Evolutionary conservation across 23 tunicate genomes (phyloP), one percentile per base, ranked within the genome.

Genomic region (Ciona savignyi): DNA sequence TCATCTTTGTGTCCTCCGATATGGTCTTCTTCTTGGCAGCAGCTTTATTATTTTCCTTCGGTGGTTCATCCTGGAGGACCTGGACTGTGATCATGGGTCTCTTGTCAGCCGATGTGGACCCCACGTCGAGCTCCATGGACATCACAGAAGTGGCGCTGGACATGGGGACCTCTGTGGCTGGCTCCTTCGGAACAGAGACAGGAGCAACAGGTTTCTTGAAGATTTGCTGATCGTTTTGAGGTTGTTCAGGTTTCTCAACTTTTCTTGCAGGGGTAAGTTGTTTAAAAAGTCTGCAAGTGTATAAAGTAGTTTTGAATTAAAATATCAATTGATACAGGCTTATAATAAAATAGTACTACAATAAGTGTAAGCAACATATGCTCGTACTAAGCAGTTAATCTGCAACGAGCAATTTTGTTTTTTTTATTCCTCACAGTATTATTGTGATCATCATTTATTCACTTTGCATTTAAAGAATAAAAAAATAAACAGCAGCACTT

Each of bases 1-100:
- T 80, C 76, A 85, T 80, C 62, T 91, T 91, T 25, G 97, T 91
- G 22, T 76, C 70, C 67, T 91, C 97, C 0, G 97, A 91, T 15
- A 91, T 91, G 0, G 97, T 91, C 34, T 76, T 85, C 76, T 91
- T 91, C 33, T 85, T 78, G 23, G 62, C 64, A 4, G 35, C 78
- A 4, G 35, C 78, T 26, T 23, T 73, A 19, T 28, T 19, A n/a
- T 51, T 22, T n/a, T 75, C 74, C 34, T 49, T 24, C 1, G 56
- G 78, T 2, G 75, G 72, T 22, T 67, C 70, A 60, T 74, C 80
- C 23, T 82, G 80, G 31, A 82, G 74, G 1, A 82, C 91, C 30
- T 85, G 91, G 23, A 85, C 91, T 3, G 91, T 85, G 62, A 78
- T 85, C 73, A 85, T 78, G 24, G 83, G 79, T 24, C 31, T 25